Evolutionary conservation across 2,888 invertebrate genomes (phyloP).

Genomic region (Sphecodes monilicornis): DNA sequence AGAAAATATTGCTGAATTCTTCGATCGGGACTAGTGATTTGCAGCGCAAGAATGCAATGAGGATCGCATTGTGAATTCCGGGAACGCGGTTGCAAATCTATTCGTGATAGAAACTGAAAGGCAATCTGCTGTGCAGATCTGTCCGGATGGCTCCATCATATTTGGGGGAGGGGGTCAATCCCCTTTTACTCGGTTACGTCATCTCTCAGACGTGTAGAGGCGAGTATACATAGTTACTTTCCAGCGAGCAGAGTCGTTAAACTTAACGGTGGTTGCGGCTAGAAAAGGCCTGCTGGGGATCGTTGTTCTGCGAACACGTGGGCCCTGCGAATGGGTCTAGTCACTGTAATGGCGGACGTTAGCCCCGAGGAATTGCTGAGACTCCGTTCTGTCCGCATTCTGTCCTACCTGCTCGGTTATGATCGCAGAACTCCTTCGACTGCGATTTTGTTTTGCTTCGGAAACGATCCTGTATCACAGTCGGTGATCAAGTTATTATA

Average conservation of each 20-base stretch:
- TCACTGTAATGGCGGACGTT: background rate
- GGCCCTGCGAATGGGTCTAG: slow-evolving; percentile 14
- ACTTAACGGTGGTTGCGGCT: slow-evolving; percentile 42
- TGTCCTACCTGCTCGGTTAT: background rate
- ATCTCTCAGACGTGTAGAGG: slow-evolving; percentile 46
- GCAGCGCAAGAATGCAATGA: background rate
- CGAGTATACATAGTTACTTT: slow-evolving; percentile 49
- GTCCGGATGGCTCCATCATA: slow-evolving; percentile 58
- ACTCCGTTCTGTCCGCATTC: background rate
- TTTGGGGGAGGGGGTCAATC: slow-evolving; percentile 65
- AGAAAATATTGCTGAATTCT: background rate
- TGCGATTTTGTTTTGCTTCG: background rate
- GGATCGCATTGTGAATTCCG: background rate
- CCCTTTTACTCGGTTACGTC: slow-evolving; percentile 66
- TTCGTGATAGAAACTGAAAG: slow-evolving; percentile 57
- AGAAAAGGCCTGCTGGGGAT: slow-evolving; percentile 31
- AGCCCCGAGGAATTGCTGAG: background rate
- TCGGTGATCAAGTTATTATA: too few relatives aligned
- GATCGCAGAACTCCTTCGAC: background rate
- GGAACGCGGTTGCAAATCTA: background rate
- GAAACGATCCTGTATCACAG: background rate
- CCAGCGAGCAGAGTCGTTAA: slow-evolving; percentile 53
- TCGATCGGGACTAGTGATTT: too few relatives aligned
- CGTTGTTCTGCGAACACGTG: slow-evolving; percentile 19
- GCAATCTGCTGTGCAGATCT: slow-evolving; percentile 49